These are phyloP conservation scores for Caenorhabditis japonica DNA, from an alignment of 2,888 invertebrate species.

Conservation along the genomic window DNA sequence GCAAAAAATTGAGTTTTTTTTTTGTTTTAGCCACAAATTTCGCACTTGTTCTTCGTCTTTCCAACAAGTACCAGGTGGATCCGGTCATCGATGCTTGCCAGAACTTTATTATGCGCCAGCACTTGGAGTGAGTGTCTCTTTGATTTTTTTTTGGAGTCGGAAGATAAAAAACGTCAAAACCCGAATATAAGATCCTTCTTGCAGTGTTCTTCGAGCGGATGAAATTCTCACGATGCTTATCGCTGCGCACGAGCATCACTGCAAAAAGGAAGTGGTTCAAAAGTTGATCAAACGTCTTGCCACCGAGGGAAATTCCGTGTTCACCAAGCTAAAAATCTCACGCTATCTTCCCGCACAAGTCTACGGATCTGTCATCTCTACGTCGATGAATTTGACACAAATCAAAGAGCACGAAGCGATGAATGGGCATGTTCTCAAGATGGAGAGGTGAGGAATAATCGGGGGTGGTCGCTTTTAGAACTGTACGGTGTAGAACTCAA, in stretches of 20 bases:
- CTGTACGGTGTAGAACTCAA: conserved; percentile 8
- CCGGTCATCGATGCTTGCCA: conserved; percentile 69
- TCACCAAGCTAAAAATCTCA: conserved; percentile 70
- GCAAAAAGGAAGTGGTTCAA: conserved; percentile 60
- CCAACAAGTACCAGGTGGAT: conserved; percentile 72
- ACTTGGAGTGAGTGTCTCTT: conserved; percentile 63
- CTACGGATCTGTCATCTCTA: conserved; percentile 72
- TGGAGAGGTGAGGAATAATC: conserved; percentile 54
- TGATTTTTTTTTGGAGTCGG: too few relatives aligned
- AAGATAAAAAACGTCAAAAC: too few relatives aligned
- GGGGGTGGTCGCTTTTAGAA: too few relatives aligned
- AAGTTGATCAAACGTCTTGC: conserved; percentile 67
- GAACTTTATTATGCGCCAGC: conserved; percentile 59
- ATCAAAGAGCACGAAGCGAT: conserved; percentile 59
- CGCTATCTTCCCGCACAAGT: conserved; percentile 70
- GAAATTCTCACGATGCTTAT: conserved; percentile 73
- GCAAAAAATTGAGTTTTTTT: not conserved
- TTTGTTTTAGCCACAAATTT: conserved; percentile 68
- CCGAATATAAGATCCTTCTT: too few relatives aligned
- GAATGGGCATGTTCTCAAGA: conserved; percentile 67
- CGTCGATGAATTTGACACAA: conserved; percentile 69
- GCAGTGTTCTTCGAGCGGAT: conserved; percentile 67
- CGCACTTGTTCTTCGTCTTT: conserved; percentile 68
- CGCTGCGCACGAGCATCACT: conserved; percentile 68
- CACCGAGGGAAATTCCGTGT: conserved; percentile 64